Evolutionary conservation across 2,797 vertebrate species (phyloP).

Genomic region (Melanotaenia trifasciata): DNA sequence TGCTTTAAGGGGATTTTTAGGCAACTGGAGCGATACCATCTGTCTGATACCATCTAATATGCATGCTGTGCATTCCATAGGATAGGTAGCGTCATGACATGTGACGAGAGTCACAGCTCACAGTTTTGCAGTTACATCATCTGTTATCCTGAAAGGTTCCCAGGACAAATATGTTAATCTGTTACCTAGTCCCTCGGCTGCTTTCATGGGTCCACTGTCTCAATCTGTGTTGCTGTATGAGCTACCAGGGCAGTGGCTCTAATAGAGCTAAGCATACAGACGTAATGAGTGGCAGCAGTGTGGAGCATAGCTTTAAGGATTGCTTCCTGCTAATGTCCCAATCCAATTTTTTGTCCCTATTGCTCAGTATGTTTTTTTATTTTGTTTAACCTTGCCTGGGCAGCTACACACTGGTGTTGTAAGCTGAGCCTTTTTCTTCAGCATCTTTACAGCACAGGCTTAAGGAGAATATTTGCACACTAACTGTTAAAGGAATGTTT

Average conservation of each 20-base stretch:
- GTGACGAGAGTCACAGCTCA: slow-evolving; percentile 32
- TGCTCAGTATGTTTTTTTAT: background rate
- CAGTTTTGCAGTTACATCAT: slow-evolving; percentile 29
- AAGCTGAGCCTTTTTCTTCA: slow-evolving; percentile 2
- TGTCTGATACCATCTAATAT: background rate
- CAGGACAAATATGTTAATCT: slow-evolving; percentile 52
- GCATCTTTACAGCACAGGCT: background rate
- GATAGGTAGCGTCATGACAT: background rate
- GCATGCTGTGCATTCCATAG: slow-evolving; percentile 5
- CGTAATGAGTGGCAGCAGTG: slow-evolving; percentile 46
- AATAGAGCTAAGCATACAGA: slow-evolving; percentile 45
- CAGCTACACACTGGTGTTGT: slow-evolving; percentile 11
- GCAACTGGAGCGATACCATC: slow-evolving; percentile 6
- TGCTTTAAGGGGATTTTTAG: background rate
- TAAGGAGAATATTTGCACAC: slow-evolving; percentile 21
- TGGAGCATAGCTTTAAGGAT: slow-evolving; percentile 57
- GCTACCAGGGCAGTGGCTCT: slow-evolving; percentile 13
- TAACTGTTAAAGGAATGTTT: slow-evolving; percentile 10
- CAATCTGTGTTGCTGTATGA: slow-evolving; percentile 20
- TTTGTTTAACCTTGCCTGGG: slow-evolving; percentile 17
- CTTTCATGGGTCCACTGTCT: background rate
- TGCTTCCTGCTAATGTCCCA: slow-evolving; percentile 64
- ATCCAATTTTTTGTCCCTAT: slow-evolving; percentile 45
- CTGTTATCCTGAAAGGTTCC: slow-evolving; percentile 31
- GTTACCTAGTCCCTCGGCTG: slow-evolving; percentile 21